Evolutionary conservation across 2,888 invertebrate genomes (phyloP), one percentile per base, ranked within the genome.

Genomic region (Phania funesta): DNA sequence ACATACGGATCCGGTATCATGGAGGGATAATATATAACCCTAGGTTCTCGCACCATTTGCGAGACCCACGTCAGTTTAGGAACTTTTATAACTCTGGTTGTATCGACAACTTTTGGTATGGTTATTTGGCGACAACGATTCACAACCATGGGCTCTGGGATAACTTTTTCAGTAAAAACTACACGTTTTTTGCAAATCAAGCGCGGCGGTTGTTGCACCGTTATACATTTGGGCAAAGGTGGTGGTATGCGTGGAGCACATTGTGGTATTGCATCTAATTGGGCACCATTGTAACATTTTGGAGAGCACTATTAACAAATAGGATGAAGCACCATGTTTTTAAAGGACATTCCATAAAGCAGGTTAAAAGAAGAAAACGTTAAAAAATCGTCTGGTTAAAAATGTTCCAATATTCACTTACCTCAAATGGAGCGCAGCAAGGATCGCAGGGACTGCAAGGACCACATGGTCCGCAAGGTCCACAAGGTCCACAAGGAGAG

Each of bases 361-460:
- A 44, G 20, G 7, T 22, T 35, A 20, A 24, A 46, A 64, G 9
- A n/a, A 8, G 2, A 38, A 50, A 0, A 16, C 11, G 24, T 35
- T 50, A 65, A 24, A 32, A 18, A 54, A 26, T 26, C n/a, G 1
- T 20, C 35, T 18, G 3, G 11, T 11, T 16, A 6, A 5, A 18
- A 7, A 8, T 7, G 4, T 4, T 38, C 3, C n/a, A 8, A 18
- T 16, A 3, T 41, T 6, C n/a, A 87, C 88, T 87, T 84, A 90
- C 90, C 88, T 89, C 89, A 75, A 88, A 88, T 52, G 90, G 89
- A 85, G 89, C 89, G 80, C 90, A 87, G 70, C 90, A 90, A 18
- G 90, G 89, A 84, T 88, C 90, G 76, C 89, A 89, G 52, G 89
- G 89, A 74, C 86, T 84, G 83, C 87, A 87, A 6, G 87, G 86